Evolutionary conservation across 2,888 invertebrate species (phyloP).

Genomic region (Geophilus truncorum): DNA sequence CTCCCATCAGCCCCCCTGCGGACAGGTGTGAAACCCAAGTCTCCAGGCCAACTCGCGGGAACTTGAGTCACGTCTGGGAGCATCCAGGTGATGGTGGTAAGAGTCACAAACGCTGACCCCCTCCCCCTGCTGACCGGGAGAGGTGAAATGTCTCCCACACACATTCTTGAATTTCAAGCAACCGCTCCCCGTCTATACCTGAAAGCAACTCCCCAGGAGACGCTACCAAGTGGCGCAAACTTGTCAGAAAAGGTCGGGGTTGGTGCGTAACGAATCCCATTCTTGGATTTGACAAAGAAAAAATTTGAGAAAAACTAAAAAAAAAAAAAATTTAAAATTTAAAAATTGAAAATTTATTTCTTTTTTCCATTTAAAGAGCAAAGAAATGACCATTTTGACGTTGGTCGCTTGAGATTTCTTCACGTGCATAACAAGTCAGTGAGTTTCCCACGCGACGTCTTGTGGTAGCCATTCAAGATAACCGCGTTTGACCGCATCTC

Average conservation of each 20-base stretch:
- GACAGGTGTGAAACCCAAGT: conserved; percentile 27
- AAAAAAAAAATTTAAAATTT: neutral
- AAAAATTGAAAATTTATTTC: neutral
- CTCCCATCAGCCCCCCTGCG: conserved; percentile 21
- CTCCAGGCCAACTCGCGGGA: neutral
- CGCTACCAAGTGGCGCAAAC: neutral
- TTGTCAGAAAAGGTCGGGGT: neutral
- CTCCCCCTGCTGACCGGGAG: conserved; percentile 11
- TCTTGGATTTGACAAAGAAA: neutral
- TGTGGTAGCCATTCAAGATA: conserved; percentile 13
- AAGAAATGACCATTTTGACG: neutral
- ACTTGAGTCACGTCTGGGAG: conserved; percentile 27
- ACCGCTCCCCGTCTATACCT: neutral
- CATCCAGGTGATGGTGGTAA: neutral
- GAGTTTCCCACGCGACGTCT: conserved; percentile 8
- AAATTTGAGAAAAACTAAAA: neutral
- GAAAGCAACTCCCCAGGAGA: conserved; percentile 22
- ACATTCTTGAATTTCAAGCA: conserved; percentile 27
- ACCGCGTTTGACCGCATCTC: conserved; percentile 17
- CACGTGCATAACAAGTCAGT: neutral
- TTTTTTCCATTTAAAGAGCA: neutral
- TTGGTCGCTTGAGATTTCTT: neutral
- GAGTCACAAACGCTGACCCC: conserved; percentile 12
- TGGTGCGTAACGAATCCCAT: neutral
- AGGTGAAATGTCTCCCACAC: conserved; percentile 12